Base-by-base conservation (phyloP, 2,113 vertebrate species). In the Cavia aperea region DNA sequence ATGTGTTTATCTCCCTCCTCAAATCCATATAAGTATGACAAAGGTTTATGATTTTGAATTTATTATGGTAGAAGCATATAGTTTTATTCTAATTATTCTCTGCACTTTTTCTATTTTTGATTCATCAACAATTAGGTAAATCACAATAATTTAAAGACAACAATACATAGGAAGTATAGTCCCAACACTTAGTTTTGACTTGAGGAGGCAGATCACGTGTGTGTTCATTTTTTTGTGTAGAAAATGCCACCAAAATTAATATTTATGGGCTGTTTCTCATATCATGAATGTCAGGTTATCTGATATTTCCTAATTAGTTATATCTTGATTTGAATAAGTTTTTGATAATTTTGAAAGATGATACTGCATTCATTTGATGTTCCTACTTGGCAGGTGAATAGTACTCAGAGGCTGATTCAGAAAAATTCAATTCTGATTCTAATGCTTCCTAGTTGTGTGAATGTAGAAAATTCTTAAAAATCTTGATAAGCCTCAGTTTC, bases 281-380 rank as follows among this genome's bases (percentile, higher is more conserved):
- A 88, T 82, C 51, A 14, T n/a, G 60, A 65, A 36, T 79, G 70
- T 15, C 68, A 91, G 24, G 29, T 85, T 93, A 89, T 31, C 65
- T 89, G 62, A 7, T 79, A 31, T 92, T 81, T 93, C 81, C 77
- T 81, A 93, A 92, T 89, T 94, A 85, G 72, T 79, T 58, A 39
- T 26, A 33, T 63, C 36, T 81, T 90, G 36, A 92, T 94, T 94
- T 90, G 68, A 49, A 39, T 87, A 62, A n/a, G 60, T 36, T 91
- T 62, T 83, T 62, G 68, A 81, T 88, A 92, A 90, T 94, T 93
- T 87, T 78, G 24, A 85, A 86, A n/a, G 23, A 68, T 93, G 15
- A 26, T 75, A 4, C 14, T 86, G 31, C 58, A 75, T 89, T 79
- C 72, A 43, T 39, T 15, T 83, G 43, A 86, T n/a, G 3, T 87